phyloP scores from a whole-genome alignment of 1,140 invertebrate species.

The Calephelis nemesis region DNA sequence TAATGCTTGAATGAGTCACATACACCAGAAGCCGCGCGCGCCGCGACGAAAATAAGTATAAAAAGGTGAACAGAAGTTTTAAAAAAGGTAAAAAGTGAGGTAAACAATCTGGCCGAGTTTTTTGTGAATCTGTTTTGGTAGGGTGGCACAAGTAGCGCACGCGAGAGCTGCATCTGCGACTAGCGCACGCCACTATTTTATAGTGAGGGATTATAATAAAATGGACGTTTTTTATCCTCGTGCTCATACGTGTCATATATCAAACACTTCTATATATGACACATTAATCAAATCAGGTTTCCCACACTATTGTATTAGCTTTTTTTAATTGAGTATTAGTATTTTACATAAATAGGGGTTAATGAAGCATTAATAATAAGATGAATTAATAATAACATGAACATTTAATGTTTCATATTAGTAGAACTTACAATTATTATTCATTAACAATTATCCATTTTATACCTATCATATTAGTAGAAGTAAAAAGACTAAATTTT shows the following conservation, averaged over 20 bases:
- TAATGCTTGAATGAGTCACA: constrained; percentile 58
- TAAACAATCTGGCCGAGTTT: constrained; percentile 72
- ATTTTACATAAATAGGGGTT: too few species aligned
- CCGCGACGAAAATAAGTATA: constrained; percentile 63
- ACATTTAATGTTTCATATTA: too few species aligned
- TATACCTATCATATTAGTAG: too few species aligned
- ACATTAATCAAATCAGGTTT: neutral
- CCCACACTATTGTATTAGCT: too few species aligned
- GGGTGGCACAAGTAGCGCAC: constrained; percentile 67
- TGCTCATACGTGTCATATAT: neutral
- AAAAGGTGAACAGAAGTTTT: constrained; percentile 64
- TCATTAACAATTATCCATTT: too few species aligned
- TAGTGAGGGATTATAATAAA: constrained; percentile 24
- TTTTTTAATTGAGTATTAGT: too few species aligned
- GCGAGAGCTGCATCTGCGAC: constrained; percentile 48
- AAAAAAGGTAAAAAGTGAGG: constrained; percentile 76
- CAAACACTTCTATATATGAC: neutral
- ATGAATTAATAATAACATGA: too few species aligned
- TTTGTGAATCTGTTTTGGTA: constrained; percentile 55
- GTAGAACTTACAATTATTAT: too few species aligned
- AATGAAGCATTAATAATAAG: too few species aligned
- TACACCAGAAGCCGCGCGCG: constrained; percentile 60
- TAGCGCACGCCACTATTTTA: constrained; percentile 38
- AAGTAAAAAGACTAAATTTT: too few species aligned
- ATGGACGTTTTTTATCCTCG: constrained; percentile 17